A percentile compares a stretch with the other conserved stretches of the same genome.
Conservation (phyloP, 2,888 invertebrate genomes). For the Adelognathus sp. region DNA sequence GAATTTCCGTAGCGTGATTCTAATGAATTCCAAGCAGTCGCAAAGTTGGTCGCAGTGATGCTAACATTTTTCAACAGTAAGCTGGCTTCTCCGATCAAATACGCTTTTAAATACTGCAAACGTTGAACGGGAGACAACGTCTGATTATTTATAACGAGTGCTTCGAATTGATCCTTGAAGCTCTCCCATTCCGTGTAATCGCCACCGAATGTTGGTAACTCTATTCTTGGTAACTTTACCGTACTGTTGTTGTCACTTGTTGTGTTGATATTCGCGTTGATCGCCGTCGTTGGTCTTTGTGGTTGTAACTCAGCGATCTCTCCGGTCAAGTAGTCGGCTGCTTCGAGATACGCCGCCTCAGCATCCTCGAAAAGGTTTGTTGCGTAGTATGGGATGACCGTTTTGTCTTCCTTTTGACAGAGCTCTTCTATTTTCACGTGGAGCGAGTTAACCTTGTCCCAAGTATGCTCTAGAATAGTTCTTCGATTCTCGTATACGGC, state of each 20-base stretch:
- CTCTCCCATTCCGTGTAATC: neutral
- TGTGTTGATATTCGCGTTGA: neutral
- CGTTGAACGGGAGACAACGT: neutral
- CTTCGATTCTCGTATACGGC: neutral
- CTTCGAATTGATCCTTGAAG: neutral
- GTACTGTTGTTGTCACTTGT: neutral
- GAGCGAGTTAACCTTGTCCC: neutral
- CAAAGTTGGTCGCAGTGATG: too few relatives aligned
- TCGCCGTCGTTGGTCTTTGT: neutral
- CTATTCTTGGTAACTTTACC: neutral
- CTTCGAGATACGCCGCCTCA: too few relatives aligned
- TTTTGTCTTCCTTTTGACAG: neutral
- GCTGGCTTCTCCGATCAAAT: too few relatives aligned
- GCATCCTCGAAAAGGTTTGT: too few relatives aligned
- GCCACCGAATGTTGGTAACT: neutral
- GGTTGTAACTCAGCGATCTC: too few relatives aligned
- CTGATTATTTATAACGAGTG: neutral
- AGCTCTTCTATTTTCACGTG: neutral
- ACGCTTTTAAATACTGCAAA: slow-evolving; percentile 2
- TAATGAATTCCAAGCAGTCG: too few relatives aligned
- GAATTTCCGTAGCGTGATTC: neutral
- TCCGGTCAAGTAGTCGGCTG: too few relatives aligned
- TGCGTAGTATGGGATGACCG: too few relatives aligned
- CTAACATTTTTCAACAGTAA: too few relatives aligned
- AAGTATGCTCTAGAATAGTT: neutral